A percentile compares a stretch with the other conserved stretches of the same genome.
These are phyloP conservation scores for Ochropacha duplaris DNA, from an alignment of 2,888 invertebrate genomes.

Conservation along the genomic window DNA sequence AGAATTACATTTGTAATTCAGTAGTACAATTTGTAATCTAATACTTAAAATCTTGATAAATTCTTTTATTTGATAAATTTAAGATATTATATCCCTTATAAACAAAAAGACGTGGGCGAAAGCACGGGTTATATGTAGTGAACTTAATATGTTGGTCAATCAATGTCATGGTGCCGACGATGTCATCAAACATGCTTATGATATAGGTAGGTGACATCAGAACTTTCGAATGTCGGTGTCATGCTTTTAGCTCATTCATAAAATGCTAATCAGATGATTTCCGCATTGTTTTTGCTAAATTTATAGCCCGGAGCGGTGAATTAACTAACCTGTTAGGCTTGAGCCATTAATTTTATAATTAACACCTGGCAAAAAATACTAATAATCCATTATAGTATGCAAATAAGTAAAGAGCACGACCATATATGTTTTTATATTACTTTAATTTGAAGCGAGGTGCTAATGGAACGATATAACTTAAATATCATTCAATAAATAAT, in stretches of 20 bases:
- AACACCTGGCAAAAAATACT: slow-evolving; percentile 60
- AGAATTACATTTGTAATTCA: no score
- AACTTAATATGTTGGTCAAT: not conserved
- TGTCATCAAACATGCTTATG: slow-evolving; percentile 8
- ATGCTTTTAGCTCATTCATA: slow-evolving; percentile 65
- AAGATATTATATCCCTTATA: no score
- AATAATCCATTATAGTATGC: slow-evolving; percentile 40
- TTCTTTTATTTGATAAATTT: no score
- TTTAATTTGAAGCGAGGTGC: slow-evolving; percentile 46
- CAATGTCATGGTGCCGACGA: not conserved
- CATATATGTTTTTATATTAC: slow-evolving; percentile 31
- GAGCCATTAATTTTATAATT: slow-evolving; percentile 60
- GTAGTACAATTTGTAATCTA: no score
- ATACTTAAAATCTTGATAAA: no score
- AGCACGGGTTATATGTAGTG: not conserved
- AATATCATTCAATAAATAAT: slow-evolving; percentile 50
- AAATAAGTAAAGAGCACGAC: slow-evolving; percentile 31
- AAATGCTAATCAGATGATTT: slow-evolving; percentile 70
- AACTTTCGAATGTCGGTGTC: slow-evolving; percentile 65
- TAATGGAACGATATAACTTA: slow-evolving; percentile 58
- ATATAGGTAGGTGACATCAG: slow-evolving; percentile 44
- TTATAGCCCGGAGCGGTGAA: slow-evolving; percentile 54
- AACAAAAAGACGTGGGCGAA: not conserved
- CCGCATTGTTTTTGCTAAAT: slow-evolving; percentile 68
- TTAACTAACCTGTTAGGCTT: slow-evolving; percentile 48